Evolutionary conservation across 2,113 vertebrate genomes (phyloP).

Genomic region (Lepus americanus): DNA sequence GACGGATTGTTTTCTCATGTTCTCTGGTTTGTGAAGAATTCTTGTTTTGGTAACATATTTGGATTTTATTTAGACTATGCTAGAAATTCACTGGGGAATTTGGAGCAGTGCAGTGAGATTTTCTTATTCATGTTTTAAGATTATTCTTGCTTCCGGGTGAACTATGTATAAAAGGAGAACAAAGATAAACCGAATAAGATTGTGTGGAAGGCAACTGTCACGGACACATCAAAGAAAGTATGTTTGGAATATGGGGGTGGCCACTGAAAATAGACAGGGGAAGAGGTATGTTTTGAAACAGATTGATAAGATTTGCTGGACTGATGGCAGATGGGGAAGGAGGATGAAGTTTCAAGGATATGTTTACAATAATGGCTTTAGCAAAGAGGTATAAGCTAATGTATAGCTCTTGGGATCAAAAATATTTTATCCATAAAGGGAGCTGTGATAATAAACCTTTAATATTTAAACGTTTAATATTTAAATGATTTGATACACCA

Average conservation of each 20-base stretch:
- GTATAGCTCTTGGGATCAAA: neutral
- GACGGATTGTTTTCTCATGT: neutral
- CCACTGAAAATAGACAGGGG: neutral
- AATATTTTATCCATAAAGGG: neutral
- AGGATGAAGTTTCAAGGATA: neutral
- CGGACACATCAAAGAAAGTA: neutral
- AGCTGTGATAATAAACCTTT: neutral
- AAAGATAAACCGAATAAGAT: neutral
- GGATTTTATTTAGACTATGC: neutral
- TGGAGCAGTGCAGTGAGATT: neutral
- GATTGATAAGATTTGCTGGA: neutral
- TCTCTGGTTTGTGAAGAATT: neutral
- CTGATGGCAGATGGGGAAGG: neutral
- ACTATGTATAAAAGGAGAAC: neutral
- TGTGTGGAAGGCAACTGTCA: neutral
- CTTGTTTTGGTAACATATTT: neutral
- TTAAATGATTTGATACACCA: no score
- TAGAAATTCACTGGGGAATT: neutral
- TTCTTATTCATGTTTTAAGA: neutral
- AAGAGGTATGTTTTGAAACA: neutral
- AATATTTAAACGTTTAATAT: neutral
- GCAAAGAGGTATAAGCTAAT: neutral
- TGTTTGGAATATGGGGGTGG: neutral
- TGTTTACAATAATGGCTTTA: neutral
- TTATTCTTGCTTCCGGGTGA: neutral